Conservation (phyloP, 2,888 invertebrate species). For the Oxystoma pomonae region DNA sequence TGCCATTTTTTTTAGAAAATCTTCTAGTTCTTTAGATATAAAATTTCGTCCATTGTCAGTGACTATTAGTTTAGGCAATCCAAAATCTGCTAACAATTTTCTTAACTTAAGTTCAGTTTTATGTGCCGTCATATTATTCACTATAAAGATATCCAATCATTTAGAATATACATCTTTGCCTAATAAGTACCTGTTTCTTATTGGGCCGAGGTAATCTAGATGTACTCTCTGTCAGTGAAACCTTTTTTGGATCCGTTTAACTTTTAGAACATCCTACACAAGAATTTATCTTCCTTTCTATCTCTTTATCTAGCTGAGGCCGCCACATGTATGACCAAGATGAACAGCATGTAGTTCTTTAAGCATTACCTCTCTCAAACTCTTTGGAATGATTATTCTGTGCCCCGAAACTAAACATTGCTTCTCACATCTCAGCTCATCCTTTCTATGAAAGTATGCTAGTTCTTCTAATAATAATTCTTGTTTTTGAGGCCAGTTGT, state of each 20-base stretch:
- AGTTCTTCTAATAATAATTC: neutral
- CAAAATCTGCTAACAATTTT: constrained; percentile 22
- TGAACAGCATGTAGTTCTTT: constrained; percentile 29
- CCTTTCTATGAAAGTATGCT: constrained; percentile 2
- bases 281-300: constrained; percentile 26
- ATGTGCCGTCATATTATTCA: too few relatives aligned
- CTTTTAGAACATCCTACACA: constrained; percentile 25
- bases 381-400: constrained; percentile 30
- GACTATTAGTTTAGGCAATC: constrained; percentile 24
- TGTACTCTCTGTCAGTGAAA: constrained; percentile 22
- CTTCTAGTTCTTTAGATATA: constrained; percentile 25
- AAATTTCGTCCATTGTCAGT: constrained; percentile 26
- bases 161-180: constrained; percentile 24
- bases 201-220: constrained; percentile 26
- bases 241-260: constrained; percentile 20
- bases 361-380: constrained; percentile 21
- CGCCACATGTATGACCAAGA: constrained; percentile 31
- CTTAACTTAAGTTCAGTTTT: constrained; percentile 31
- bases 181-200: constrained; percentile 20
- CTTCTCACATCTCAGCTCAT: constrained; percentile 21
- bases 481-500: neutral
- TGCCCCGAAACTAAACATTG: constrained; percentile 28
- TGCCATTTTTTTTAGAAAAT: constrained; percentile 27
- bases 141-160: too few relatives aligned
- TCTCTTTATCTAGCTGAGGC: constrained; percentile 29